Evolutionary conservation across 2,113 vertebrate genomes (phyloP).

Genomic region (Limanda limanda): DNA sequence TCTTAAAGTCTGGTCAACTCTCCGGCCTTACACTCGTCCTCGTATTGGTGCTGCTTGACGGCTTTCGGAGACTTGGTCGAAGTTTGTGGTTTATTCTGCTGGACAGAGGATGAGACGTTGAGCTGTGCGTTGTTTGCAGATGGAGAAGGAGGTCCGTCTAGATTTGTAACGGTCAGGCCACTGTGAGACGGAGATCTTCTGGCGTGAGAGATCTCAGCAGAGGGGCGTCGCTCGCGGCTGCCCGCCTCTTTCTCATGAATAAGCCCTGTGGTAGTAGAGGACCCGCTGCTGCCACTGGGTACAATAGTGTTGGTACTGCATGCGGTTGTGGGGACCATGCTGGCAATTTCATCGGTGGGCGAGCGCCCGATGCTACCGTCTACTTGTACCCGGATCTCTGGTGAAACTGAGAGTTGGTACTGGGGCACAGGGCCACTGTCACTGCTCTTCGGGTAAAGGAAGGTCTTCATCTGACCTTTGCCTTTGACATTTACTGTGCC

Average conservation of each 20-base stretch:
- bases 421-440: slow-evolving; percentile 92
- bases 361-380: slow-evolving; percentile 99
- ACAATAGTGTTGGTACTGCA: slow-evolving; percentile 41
- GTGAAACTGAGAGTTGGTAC: slow-evolving; percentile 95
- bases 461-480: slow-evolving; percentile 99
- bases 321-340: slow-evolving; percentile 84
- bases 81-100: slow-evolving; percentile 19
- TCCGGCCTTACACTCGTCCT: slow-evolving; percentile 64
- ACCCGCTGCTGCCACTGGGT: slow-evolving; percentile 46
- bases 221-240: slow-evolving; percentile 43
- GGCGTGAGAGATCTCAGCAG: slow-evolving; percentile 40
- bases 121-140: slow-evolving; percentile 46
- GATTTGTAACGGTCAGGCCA: slow-evolving; percentile 58
- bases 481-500: slow-evolving; percentile 98
- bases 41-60: slow-evolving; percentile 36
- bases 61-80: slow-evolving; percentile 16
- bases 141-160: slow-evolving; percentile 36
- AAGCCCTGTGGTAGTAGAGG: slow-evolving; percentile 82
- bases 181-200: slow-evolving; percentile 65
- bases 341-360: slow-evolving; percentile 94
- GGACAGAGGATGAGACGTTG: slow-evolving; percentile 29
- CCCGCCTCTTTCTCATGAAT: slow-evolving; percentile 46
- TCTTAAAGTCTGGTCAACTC: slow-evolving; percentile 90
- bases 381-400: slow-evolving; percentile 96
- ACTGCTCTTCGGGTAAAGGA: slow-evolving; percentile 92